Conservation (phyloP, 2,797 vertebrate species). For the Enteromius afrohamiltoni region DNA sequence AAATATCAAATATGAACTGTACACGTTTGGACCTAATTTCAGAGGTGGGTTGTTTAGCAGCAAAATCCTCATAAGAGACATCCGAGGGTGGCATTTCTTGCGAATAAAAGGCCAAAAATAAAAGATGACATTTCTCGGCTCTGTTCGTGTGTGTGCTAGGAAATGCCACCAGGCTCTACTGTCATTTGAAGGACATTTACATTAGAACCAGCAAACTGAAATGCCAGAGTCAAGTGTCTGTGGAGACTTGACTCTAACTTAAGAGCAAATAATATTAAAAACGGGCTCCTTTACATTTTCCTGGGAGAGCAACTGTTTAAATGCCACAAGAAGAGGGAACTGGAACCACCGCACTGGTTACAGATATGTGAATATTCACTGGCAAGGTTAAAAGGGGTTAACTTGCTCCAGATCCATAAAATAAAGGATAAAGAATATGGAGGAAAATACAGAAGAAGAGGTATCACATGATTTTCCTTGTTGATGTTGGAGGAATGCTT, state of each 20-base stretch:
- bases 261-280: constrained; percentile 48
- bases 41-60: constrained; percentile 49
- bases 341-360: neutral
- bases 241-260: constrained; percentile 37
- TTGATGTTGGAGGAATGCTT: neutral
- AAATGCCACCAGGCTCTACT: constrained; percentile 60
- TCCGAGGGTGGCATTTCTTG: constrained; percentile 55
- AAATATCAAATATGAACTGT: constrained; percentile 34
- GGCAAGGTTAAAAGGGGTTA: constrained; percentile 30
- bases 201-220: constrained; percentile 49
- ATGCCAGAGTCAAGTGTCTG: constrained; percentile 44
- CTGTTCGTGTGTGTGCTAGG: constrained; percentile 53
- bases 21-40: constrained; percentile 39
- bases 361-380: neutral
- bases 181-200: constrained; percentile 57
- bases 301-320: constrained; percentile 12
- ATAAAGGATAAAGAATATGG: neutral
- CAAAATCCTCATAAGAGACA: constrained; percentile 48
- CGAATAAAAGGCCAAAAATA: constrained; percentile 59
- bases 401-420: constrained; percentile 4
- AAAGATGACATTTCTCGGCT: constrained; percentile 61
- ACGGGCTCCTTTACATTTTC: constrained; percentile 22
- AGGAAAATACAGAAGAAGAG: neutral
- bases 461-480: neutral
- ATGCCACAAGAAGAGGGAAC: constrained; percentile 14